phyloP scores from a whole-genome alignment of 2,113 vertebrate species.

The Hypomesus transpacificus region DNA sequence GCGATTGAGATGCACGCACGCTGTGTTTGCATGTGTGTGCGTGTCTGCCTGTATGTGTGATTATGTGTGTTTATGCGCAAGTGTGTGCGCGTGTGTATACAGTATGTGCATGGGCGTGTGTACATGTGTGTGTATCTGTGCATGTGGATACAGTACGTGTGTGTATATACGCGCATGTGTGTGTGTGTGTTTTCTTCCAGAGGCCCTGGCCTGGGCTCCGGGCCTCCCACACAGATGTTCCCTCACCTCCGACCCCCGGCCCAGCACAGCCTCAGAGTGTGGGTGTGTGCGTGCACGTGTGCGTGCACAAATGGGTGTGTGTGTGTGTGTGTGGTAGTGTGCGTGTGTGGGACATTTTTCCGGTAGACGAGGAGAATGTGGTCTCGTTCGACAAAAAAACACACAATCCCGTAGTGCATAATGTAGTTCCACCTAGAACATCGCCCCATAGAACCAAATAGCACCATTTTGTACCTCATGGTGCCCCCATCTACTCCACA shows the following conservation, averaged over 20 bases:
- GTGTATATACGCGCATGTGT: conserved; percentile 11
- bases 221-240: conserved; percentile 58
- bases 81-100: conserved; percentile 6
- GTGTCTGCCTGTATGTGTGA: too few relatives aligned
- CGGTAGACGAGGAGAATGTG: too few relatives aligned
- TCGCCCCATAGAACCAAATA: too few relatives aligned
- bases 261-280: background rate
- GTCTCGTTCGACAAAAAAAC: too few relatives aligned
- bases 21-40: background rate
- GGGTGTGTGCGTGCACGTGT: conserved; percentile 6
- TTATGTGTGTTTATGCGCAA: background rate
- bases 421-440: too few relatives aligned
- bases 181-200: background rate
- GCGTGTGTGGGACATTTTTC: background rate
- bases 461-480: too few relatives aligned
- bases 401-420: too few relatives aligned
- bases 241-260: conserved; percentile 46
- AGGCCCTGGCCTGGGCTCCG: conserved; percentile 41
- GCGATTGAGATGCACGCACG: conserved; percentile 62
- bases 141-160: background rate
- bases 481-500: too few relatives aligned
- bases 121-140: background rate
- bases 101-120: conserved; percentile 22
- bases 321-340: background rate
- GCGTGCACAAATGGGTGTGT: conserved; percentile 13